A percentile compares a stretch with the other conserved stretches of the same genome.
Evolutionary conservation across 2,113 vertebrate genomes (phyloP).

Genomic region (Capricornis sumatraensis): DNA sequence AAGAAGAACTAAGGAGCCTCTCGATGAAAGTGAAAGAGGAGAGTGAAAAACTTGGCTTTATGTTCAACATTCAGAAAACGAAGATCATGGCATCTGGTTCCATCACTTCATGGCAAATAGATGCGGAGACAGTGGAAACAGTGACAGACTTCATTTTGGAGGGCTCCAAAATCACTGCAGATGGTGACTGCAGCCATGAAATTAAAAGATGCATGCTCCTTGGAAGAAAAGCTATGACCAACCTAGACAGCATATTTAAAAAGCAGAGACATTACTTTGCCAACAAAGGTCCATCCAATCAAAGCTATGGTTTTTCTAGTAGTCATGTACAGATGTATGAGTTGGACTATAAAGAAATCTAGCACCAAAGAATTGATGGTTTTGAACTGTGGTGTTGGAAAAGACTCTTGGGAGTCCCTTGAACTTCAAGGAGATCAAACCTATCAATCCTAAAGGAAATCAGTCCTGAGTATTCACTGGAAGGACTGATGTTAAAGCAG

Average conservation of each 20-base stretch:
- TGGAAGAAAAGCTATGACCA: background rate
- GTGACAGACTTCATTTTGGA: background rate
- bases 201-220: background rate
- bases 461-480: background rate
- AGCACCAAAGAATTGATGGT: fast-evolving
- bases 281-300: background rate
- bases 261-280: background rate
- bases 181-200: background rate
- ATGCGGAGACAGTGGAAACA: background rate
- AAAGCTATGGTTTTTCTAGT: background rate
- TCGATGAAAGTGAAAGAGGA: background rate
- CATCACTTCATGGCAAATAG: background rate
- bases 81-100: background rate
- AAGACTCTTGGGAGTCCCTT: background rate
- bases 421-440: background rate
- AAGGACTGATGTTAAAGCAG: background rate
- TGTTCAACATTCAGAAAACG: background rate
- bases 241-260: background rate
- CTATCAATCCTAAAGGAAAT: background rate
- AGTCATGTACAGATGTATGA: background rate
- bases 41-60: background rate
- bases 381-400: background rate
- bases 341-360: background rate
- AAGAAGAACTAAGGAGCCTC: background rate
- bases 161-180: background rate